phyloP scores from a whole-genome alignment of 2,797 vertebrate genomes.

The Meda fulgida region DNA sequence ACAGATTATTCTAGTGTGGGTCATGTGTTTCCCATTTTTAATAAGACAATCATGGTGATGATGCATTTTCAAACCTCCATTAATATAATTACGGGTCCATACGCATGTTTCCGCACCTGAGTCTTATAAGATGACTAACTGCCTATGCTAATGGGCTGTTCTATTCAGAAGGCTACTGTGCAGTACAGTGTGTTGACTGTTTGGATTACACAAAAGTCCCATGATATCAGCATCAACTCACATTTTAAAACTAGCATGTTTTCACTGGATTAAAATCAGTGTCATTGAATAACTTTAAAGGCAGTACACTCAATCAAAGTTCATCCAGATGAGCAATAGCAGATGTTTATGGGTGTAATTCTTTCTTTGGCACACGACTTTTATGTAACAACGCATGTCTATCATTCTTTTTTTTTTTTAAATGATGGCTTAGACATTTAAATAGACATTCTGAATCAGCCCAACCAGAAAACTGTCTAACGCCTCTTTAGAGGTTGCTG shows the following conservation, averaged over 20 bases:
- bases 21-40: conserved; percentile 11
- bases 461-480: not conserved
- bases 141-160: conserved; percentile 13
- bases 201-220: conserved; percentile 15
- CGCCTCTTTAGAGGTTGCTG: too few relatives aligned
- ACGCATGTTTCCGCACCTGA: conserved; percentile 31
- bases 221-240: conserved; percentile 5
- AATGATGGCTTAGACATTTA: not conserved
- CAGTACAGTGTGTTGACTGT: not conserved
- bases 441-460: not conserved
- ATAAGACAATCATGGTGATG: not conserved
- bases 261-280: not conserved
- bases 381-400: not conserved
- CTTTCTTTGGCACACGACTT: conserved; percentile 5
- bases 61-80: conserved; percentile 10
- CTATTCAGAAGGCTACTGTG: not conserved
- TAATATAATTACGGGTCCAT: not conserved
- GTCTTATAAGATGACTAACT: conserved; percentile 36
- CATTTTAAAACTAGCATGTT: not conserved
- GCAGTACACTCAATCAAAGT: conserved; percentile 11
- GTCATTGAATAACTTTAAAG: conserved; percentile 17
- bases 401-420: not conserved
- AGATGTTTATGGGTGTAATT: conserved; percentile 37
- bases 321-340: conserved; percentile 21
- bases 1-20: not conserved